phyloP scores from a whole-genome alignment of 2,888 invertebrate species.

The Spialia ferax region DNA sequence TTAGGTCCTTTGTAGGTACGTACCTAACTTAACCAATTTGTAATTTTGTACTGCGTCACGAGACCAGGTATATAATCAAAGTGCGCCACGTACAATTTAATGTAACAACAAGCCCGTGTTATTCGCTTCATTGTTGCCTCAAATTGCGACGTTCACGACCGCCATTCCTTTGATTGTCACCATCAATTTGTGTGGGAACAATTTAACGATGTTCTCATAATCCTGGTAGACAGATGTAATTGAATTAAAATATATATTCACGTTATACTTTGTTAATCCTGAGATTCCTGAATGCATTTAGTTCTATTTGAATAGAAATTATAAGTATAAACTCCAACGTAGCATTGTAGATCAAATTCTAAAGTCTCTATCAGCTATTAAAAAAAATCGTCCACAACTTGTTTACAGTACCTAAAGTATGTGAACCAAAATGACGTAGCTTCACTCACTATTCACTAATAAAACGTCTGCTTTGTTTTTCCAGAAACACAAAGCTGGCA shows the following conservation, averaged over 20 bases:
- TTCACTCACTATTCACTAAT: neutral
- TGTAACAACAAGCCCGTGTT: slow-evolving; percentile 19
- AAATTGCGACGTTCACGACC: slow-evolving; percentile 45
- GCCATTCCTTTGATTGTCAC: slow-evolving; percentile 50
- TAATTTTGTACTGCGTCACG: too few relatives aligned
- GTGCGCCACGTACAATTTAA: slow-evolving; percentile 11
- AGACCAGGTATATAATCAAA: too few relatives aligned
- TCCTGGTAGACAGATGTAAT: neutral
- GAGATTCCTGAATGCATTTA: too few relatives aligned
- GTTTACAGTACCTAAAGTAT: neutral
- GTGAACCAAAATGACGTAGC: neutral
- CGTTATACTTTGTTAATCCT: too few relatives aligned
- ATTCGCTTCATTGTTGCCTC: slow-evolving; percentile 40
- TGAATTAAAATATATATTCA: neutral
- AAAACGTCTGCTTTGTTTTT: slow-evolving; percentile 5
- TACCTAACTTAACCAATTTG: too few relatives aligned
- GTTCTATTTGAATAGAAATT: too few relatives aligned
- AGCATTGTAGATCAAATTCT: too few relatives aligned
- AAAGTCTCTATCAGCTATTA: too few relatives aligned
- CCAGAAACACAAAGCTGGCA: slow-evolving; percentile 10
- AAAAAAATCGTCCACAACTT: too few relatives aligned
- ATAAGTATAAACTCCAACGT: too few relatives aligned
- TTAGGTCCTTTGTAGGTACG: too few relatives aligned
- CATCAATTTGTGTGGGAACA: slow-evolving; percentile 31
- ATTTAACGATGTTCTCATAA: slow-evolving; percentile 15